These are phyloP conservation scores for Cassiopea andromeda DNA, from an alignment of 30 jellyfish, hydroid and myxozoan genomes.

Conservation along the genomic window DNA sequence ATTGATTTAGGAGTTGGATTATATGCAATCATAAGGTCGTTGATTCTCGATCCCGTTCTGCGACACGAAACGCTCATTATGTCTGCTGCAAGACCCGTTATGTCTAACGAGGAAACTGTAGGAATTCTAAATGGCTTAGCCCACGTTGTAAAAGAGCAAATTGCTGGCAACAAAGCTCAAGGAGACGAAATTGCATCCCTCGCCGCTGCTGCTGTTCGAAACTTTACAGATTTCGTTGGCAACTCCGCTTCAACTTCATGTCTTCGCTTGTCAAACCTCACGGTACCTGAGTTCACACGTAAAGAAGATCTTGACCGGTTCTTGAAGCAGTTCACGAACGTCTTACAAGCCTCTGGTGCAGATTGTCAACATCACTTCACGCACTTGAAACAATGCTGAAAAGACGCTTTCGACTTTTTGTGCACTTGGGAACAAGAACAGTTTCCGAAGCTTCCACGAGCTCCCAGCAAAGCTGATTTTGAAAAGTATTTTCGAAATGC, in stretches of 20 bases:
- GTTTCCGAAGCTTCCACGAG: not conserved
- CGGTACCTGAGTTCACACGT: constrained; percentile 35
- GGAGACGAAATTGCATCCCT: not conserved
- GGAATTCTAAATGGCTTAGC: constrained; percentile 23
- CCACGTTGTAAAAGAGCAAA: constrained; percentile 14
- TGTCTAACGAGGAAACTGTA: constrained; percentile 5
- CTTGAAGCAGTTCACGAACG: constrained; percentile 40
- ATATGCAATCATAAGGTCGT: too few species aligned
- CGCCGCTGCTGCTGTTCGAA: not conserved
- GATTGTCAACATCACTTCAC: constrained; percentile 9
- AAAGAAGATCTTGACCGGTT: constrained; percentile 20
- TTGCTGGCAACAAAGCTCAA: not conserved
- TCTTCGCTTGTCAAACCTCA: constrained; percentile 13
- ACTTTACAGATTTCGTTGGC: not conserved
- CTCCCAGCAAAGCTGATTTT: constrained; percentile 2
- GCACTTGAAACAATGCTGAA: constrained; percentile 43
- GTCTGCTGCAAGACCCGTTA: constrained; percentile 7
- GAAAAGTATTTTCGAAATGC: not conserved
- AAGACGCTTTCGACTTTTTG: constrained; percentile 54
- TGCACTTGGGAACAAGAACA: not conserved
- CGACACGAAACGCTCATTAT: not conserved
- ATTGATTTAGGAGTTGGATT: too few species aligned
- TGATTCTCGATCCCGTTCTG: too few species aligned
- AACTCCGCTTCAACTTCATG: not conserved
- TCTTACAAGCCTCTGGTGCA: constrained; percentile 25